Percentiles rank a stretch among this genome's conserved stretches.
These are phyloP conservation scores for Podargus strigoides DNA, from an alignment of 2,797 vertebrate genomes.

Conservation along the genomic window DNA sequence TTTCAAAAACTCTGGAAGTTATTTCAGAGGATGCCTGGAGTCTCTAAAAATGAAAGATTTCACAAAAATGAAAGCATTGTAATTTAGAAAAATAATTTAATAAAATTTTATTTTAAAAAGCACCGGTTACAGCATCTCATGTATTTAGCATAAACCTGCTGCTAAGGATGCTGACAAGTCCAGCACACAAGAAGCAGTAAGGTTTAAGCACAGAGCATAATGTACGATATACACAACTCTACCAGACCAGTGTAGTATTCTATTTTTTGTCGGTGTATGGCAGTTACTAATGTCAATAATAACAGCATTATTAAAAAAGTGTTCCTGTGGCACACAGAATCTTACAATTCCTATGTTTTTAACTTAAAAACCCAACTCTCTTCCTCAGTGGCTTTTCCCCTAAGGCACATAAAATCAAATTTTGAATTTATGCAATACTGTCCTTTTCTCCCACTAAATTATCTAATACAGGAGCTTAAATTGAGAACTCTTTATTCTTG, in stretches of 20 bases:
- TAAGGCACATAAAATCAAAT: background rate
- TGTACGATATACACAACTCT: background rate
- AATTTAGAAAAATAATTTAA: background rate
- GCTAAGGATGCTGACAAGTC: background rate
- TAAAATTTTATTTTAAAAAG: background rate
- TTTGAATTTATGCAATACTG: background rate
- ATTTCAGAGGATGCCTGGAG: background rate
- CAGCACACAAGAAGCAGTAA: background rate
- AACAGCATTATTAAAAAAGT: background rate
- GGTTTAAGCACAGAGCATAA: background rate
- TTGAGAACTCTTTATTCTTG: background rate
- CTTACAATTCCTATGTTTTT: background rate
- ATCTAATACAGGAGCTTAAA: background rate
- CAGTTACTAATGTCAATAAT: background rate
- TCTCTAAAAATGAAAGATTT: background rate
- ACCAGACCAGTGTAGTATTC: background rate
- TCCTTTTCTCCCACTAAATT: background rate
- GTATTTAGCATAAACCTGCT: background rate
- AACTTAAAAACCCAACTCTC: background rate
- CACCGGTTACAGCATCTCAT: background rate
- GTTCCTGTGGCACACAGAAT: background rate
- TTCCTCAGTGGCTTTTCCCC: background rate
- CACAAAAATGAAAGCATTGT: background rate
- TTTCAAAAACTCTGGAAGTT: background rate
- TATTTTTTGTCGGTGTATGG: background rate